Conservation (phyloP, 2,797 vertebrate genomes). For the Channallabes apus region DNA sequence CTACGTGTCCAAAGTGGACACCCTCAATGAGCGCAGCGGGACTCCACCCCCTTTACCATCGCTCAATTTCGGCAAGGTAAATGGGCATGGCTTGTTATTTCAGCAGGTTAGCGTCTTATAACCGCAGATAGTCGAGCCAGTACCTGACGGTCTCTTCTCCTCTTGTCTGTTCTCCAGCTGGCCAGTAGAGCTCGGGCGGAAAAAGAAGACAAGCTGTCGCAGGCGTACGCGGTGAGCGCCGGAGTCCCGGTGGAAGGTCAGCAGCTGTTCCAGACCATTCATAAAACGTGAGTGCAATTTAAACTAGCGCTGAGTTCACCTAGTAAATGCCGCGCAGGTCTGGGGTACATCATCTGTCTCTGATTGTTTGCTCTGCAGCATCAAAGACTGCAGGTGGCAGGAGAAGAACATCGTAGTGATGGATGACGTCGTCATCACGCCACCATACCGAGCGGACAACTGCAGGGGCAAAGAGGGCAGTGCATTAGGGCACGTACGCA, state of each 20-base stretch:
- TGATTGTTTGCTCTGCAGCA: constrained; percentile 66
- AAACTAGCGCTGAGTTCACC: neutral
- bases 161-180: constrained; percentile 68
- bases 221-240: constrained; percentile 86
- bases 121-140: no score
- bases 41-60: constrained; percentile 86
- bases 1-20: constrained; percentile 85
- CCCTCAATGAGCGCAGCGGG: constrained; percentile 83
- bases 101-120: neutral
- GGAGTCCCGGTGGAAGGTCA: constrained; percentile 87
- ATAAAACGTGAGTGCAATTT: constrained; percentile 81
- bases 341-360: neutral
- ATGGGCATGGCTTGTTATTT: neutral
- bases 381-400: constrained; percentile 92
- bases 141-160: neutral
- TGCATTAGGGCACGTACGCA: constrained; percentile 85
- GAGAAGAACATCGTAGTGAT: constrained; percentile 90
- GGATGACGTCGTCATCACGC: constrained; percentile 85
- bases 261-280: constrained; percentile 89
- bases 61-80: constrained; percentile 88
- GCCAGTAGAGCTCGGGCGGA: constrained; percentile 84
- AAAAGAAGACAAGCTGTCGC: constrained; percentile 89
- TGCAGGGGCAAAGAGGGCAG: constrained; percentile 89
- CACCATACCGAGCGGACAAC: constrained; percentile 86
- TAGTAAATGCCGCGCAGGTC: neutral